Percentiles rank a stretch among this genome's conserved stretches.
Conservation (phyloP, 2,888 invertebrate genomes). For the Trissonchulus sp. region DNA sequence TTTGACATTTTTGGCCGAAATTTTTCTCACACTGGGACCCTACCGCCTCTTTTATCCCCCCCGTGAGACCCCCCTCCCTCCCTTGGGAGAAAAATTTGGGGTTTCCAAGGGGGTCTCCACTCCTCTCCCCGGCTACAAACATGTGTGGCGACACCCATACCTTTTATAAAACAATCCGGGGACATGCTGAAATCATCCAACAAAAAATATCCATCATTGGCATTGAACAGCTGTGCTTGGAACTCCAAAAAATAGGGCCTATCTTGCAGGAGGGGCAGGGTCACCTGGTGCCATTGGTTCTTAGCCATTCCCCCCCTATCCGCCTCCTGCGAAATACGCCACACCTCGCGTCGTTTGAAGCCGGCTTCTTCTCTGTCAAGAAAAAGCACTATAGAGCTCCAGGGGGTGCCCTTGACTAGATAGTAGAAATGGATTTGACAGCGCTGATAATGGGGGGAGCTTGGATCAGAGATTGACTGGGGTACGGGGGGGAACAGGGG, state of each 20-base stretch:
- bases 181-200: constrained; percentile 33
- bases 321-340: background rate
- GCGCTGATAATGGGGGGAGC: constrained; percentile 18
- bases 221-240: background rate
- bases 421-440: constrained; percentile 9
- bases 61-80: no score
- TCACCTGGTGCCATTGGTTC: background rate
- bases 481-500: constrained; percentile 27
- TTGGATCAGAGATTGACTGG: background rate
- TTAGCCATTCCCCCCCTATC: no score
- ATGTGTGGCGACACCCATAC: constrained; percentile 9
- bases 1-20: no score
- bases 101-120: no score
- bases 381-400: background rate
- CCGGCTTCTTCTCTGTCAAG: background rate
- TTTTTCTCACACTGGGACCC: no score
- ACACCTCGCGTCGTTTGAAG: background rate
- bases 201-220: constrained; percentile 30
- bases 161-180: constrained; percentile 33
- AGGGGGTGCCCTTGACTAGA: background rate
- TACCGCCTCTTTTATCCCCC: no score
- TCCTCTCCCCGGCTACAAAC: no score
- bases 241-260: constrained; percentile 20
- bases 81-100: no score
- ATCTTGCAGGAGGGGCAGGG: background rate